Conservation (phyloP, 2,888 invertebrate genomes). For the Zygogramma bicolorata region DNA sequence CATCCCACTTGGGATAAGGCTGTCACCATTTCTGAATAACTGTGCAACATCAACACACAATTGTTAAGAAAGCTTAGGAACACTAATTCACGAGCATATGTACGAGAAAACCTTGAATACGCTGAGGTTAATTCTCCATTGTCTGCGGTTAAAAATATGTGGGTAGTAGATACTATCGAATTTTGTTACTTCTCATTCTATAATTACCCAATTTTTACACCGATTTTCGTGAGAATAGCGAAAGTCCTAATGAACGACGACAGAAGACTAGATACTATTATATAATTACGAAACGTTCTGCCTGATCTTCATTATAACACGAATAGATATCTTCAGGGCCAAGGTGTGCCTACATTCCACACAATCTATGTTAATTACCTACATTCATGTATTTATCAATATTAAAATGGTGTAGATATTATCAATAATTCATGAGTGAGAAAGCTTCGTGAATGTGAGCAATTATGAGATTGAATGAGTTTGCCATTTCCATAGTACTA, state of each 20-base stretch:
- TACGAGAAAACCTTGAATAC: no score
- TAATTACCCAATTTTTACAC: not conserved
- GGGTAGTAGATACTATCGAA: not conserved
- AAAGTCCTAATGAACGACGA: not conserved
- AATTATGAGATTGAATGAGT: not conserved
- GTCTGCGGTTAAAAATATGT: no score
- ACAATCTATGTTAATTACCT: constrained; percentile 4
- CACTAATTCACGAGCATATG: no score
- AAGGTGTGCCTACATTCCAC: constrained; percentile 26
- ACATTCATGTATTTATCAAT: not conserved
- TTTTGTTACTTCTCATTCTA: not conserved
- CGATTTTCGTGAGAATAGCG: not conserved
- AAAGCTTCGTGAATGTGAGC: not conserved
- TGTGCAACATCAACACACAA: no score
- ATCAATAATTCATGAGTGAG: not conserved
- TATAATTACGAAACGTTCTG: not conserved
- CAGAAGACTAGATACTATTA: not conserved
- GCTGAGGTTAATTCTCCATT: not conserved
- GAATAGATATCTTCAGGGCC: constrained; percentile 21
- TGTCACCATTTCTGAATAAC: no score
- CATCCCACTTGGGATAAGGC: no score
- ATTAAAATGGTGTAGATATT: not conserved
- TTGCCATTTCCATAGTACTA: not conserved
- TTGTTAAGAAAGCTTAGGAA: no score
- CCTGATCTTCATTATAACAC: constrained; percentile 23